phyloP scores from a whole-genome alignment of 1,140 invertebrate species.

The Papilio xuthus region DNA sequence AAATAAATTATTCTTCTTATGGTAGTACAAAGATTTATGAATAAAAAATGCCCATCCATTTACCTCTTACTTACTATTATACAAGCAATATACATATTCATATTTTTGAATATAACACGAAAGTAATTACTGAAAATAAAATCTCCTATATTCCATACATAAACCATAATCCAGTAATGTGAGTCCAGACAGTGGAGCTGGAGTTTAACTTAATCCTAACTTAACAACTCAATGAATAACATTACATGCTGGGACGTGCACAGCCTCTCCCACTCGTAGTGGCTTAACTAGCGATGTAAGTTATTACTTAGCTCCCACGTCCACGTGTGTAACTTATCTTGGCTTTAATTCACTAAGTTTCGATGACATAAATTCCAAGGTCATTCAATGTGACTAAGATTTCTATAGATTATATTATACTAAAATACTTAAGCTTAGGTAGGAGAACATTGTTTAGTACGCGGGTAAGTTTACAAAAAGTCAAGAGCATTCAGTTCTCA shows the following conservation, averaged over 20 bases:
- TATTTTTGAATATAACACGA: not conserved
- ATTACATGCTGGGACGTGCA: not conserved
- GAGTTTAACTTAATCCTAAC: not conserved
- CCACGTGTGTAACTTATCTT: constrained; percentile 1
- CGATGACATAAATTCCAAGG: not conserved
- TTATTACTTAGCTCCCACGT: not conserved
- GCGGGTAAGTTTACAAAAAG: not conserved
- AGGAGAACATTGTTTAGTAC: not conserved
- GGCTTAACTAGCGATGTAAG: not conserved
- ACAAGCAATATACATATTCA: too few species aligned
- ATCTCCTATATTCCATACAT: not conserved
- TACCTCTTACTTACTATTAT: too few species aligned
- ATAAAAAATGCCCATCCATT: too few species aligned
- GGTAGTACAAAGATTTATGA: too few species aligned
- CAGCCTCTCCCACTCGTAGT: not conserved
- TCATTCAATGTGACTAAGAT: too few species aligned
- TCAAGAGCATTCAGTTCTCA: not conserved
- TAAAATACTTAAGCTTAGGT: not conserved
- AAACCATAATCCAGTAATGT: not conserved
- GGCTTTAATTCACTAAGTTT: not conserved
- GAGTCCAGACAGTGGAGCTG: not conserved
- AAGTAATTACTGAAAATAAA: not conserved
- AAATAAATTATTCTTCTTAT: too few species aligned
- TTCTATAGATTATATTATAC: not conserved
- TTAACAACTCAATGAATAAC: not conserved